Conservation (phyloP, 2,888 invertebrate genomes). For the Drosophila neutralis region DNA sequence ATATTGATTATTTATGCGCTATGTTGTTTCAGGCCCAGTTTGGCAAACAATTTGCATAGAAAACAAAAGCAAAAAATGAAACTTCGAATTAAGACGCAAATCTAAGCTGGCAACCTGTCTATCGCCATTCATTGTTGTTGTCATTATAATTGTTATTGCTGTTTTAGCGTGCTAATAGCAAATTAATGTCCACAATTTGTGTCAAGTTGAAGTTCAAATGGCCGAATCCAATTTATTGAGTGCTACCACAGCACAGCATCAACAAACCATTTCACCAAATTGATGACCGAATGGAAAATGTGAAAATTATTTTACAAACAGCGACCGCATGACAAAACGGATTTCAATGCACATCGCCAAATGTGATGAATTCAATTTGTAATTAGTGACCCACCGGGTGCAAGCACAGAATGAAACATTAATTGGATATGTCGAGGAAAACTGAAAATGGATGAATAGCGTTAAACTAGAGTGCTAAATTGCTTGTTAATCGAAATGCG, state of each 20-base stretch:
- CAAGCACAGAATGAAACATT: constrained; percentile 14
- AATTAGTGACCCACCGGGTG: constrained; percentile 31
- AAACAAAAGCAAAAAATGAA: constrained; percentile 19
- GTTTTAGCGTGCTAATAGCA: constrained; percentile 55
- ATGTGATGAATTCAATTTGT: constrained; percentile 48
- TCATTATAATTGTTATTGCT: constrained; percentile 17
- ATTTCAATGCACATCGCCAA: constrained; percentile 34
- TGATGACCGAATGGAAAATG: constrained; percentile 7
- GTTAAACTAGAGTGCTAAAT: constrained; percentile 25
- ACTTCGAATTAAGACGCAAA: constrained; percentile 31
- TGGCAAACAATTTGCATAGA: constrained; percentile 51
- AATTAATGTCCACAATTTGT: constrained; percentile 65
- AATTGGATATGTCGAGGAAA: constrained; percentile 37
- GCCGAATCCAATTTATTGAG: constrained; percentile 25
- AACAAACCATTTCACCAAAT: constrained; percentile 1
- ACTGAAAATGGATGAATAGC: background rate
- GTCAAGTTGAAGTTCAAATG: constrained; percentile 57
- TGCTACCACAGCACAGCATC: background rate
- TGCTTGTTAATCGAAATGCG: constrained; percentile 23
- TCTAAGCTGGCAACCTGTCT: constrained; percentile 55
- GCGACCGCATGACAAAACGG: background rate
- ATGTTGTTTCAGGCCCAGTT: constrained; percentile 32
- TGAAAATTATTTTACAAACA: constrained; percentile 11
- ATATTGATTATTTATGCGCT: constrained; percentile 47
- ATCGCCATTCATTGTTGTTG: constrained; percentile 28